A percentile compares a stretch with the other conserved stretches of the same genome.
phyloP scores from a whole-genome alignment of 2,113 vertebrate genomes.

The Naja naja region DNA sequence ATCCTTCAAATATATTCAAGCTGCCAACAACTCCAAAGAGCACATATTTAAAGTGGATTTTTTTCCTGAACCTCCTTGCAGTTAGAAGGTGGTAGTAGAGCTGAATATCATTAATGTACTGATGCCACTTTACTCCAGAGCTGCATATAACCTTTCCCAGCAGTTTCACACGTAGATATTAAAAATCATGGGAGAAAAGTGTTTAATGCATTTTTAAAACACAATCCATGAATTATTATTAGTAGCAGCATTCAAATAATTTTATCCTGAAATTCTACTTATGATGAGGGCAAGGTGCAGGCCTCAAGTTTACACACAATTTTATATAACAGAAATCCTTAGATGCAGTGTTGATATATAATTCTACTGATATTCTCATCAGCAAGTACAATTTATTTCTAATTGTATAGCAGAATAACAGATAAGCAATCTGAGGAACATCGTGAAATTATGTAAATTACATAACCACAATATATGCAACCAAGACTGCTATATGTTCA shows the following conservation, averaged over 20 bases:
- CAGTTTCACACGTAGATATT: background rate
- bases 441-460: background rate
- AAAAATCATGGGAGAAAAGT: background rate
- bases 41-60: background rate
- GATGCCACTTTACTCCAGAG: background rate
- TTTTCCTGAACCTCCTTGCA: background rate
- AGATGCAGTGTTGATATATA: background rate
- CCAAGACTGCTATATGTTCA: background rate
- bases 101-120: background rate
- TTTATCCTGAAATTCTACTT: background rate
- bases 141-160: background rate
- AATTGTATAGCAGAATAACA: background rate
- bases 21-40: background rate
- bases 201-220: background rate
- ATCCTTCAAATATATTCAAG: background rate
- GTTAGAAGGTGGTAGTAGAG: background rate
- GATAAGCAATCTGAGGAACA: background rate
- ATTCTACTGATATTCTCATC: background rate
- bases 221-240: background rate
- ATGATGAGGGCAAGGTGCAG: background rate
- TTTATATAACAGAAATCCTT: background rate
- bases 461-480: rapidly evolving
- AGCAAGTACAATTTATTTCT: background rate
- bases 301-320: background rate
- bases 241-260: background rate